Evolutionary conservation across 2,113 vertebrate species (phyloP), one percentile per base, ranked within the genome.

Genomic region (Falco punctatus): DNA sequence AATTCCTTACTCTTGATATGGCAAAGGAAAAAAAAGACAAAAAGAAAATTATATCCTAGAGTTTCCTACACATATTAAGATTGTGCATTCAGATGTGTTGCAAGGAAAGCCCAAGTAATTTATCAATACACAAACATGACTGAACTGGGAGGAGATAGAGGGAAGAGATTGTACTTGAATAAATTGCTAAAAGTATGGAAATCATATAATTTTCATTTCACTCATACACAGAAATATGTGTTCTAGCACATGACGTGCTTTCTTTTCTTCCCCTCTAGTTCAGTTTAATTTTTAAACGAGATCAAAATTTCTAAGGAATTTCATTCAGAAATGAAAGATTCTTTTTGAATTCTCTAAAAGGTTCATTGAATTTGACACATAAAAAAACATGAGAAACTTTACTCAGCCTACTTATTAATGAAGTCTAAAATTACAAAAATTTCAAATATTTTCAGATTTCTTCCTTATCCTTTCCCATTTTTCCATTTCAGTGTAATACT

Each of bases 1-100:
- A 95, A 97, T 94, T 70, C 87, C 57, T 92, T 92, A 38, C 27
- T 73, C 38, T 67, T 96, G 74, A 75, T 86, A 92, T 46, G 14
- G 38, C 24, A 44, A 38, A 27, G 30, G 5, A 5, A 1, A 4
- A 24, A 33, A 83, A 84, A 32, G 13, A 5, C 11, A 33, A 69
- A 82, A 77, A 26, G 6, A 83, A 94, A 27, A 52, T 74, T 40
- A 42, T 23, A 66, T 15, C 9, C 11, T 82, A 40, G 23, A 84
- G 54, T 35, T 70, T 40, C 3, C 20, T 15, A 57, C 8, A 61
- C 1, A 7, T 35, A 62, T 62, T 87, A 8, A 84, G 18, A 38
- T 11, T 73, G 10, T n/a, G 6, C 8, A 11, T 80, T 77, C 0
- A 4, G 23, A 28, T 28, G 5, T 3, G 0, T 33, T 72, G 11